phyloP scores from a whole-genome alignment of 2,113 vertebrate genomes.

The Carollia perspicillata region DNA sequence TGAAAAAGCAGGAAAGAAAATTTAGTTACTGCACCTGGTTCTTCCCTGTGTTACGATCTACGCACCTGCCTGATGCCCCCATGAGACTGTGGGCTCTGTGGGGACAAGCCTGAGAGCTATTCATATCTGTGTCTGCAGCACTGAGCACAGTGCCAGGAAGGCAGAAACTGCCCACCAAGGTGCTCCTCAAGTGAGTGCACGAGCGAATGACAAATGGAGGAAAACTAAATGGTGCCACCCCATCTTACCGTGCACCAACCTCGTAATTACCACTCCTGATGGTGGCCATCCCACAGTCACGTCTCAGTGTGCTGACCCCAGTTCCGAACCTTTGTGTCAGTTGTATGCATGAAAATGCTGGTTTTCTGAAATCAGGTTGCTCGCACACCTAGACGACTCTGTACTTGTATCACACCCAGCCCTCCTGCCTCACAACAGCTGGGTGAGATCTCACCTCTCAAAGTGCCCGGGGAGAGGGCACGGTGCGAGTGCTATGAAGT shows the following conservation, averaged over 20 bases:
- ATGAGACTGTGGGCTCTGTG: not conserved
- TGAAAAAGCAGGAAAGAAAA: not conserved
- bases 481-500: not conserved
- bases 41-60: not conserved
- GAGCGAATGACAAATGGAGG: not conserved
- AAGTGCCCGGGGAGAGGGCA: not conserved
- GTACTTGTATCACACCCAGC: not conserved
- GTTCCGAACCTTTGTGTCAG: not conserved
- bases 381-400: not conserved
- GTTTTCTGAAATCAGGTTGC: not conserved
- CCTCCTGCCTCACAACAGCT: not conserved
- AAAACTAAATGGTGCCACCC: not conserved
- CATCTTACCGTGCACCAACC: not conserved
- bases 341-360: not conserved
- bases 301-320: not conserved
- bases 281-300: fast-evolving
- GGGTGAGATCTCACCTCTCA: not conserved
- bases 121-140: not conserved
- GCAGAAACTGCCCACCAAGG: fast-evolving
- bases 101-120: not conserved
- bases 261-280: fast-evolving
- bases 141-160: not conserved
- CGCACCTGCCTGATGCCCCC: not conserved
- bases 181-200: not conserved
- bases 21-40: not conserved